These are phyloP conservation scores for Aquatica leii DNA, from an alignment of 2,888 invertebrate genomes.

Conservation along the genomic window DNA sequence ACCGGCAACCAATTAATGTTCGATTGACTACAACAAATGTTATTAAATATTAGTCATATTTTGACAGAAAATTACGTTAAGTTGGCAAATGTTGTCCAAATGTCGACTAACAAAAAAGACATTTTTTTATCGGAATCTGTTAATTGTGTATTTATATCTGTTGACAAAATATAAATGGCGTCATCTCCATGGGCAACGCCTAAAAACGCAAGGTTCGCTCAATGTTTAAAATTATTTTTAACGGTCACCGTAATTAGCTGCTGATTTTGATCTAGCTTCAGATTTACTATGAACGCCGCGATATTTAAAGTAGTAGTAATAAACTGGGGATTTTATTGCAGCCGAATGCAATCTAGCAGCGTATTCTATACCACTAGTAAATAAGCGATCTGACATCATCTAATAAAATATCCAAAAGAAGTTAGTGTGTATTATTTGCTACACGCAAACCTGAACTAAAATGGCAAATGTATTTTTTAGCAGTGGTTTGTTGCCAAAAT, in stretches of 20 bases:
- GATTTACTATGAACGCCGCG: slow-evolving; percentile 1
- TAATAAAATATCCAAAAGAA: slow-evolving; percentile 51
- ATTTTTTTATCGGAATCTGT: slow-evolving; percentile 60
- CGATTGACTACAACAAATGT: slow-evolving; percentile 11
- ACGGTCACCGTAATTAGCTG: slow-evolving; percentile 12
- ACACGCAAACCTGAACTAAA: slow-evolving; percentile 51
- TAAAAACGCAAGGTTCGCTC: too few relatives aligned
- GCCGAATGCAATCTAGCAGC: slow-evolving; percentile 66
- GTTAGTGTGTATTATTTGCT: too few relatives aligned
- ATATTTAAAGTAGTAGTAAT: slow-evolving; percentile 67
- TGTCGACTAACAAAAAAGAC: slow-evolving; percentile 61
- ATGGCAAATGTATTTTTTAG: slow-evolving; percentile 47
- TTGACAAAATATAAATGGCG: slow-evolving; percentile 56
- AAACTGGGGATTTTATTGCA: slow-evolving; percentile 66
- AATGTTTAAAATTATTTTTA: too few relatives aligned
- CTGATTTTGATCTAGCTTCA: slow-evolving; percentile 1
- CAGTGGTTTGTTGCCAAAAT: slow-evolving; percentile 52
- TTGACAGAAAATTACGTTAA: slow-evolving; percentile 61
- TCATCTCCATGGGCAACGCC: slow-evolving; percentile 68
- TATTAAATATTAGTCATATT: not conserved
- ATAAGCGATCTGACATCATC: slow-evolving; percentile 70
- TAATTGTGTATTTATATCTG: slow-evolving; percentile 48
- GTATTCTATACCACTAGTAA: slow-evolving; percentile 64
- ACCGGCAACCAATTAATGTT: slow-evolving; percentile 60
- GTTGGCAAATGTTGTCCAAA: slow-evolving; percentile 63